Evolutionary conservation across 1,140 invertebrate genomes (phyloP).

Genomic region (Monomorium pharaonis): DNA sequence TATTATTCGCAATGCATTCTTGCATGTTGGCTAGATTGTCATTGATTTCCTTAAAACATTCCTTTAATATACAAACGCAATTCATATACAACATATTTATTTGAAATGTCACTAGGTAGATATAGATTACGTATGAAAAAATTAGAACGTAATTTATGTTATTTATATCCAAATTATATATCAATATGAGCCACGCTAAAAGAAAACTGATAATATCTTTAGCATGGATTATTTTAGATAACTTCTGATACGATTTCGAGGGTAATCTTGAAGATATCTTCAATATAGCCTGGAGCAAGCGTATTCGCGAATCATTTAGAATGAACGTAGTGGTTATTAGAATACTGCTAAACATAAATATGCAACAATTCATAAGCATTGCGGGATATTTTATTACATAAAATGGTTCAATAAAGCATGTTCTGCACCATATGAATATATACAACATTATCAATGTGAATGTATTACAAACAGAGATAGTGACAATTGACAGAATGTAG

Average conservation of each 20-base stretch:
- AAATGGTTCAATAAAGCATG: too few species aligned
- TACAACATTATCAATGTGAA: conserved; percentile 69
- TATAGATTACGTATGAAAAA: conserved; percentile 42
- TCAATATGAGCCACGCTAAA: background rate
- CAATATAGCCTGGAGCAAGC: conserved; percentile 65
- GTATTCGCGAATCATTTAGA: conserved; percentile 46
- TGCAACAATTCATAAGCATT: conserved; percentile 70
- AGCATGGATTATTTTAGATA: conserved; percentile 49
- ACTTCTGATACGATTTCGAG: conserved; percentile 45
- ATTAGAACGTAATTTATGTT: too few species aligned
- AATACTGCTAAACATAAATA: conserved; percentile 39
- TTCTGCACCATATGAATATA: too few species aligned
- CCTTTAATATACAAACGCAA: conserved; percentile 67
- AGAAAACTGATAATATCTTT: background rate
- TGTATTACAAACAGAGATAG: background rate
- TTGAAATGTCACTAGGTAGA: conserved; percentile 58
- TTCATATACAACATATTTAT: conserved; percentile 78
- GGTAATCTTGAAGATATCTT: conserved; percentile 66
- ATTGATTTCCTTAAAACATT: conserved; percentile 74
- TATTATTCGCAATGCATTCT: conserved; percentile 37
- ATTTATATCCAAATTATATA: background rate
- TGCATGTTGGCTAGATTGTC: conserved; percentile 65
- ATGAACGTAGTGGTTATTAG: conserved; percentile 49
- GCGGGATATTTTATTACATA: conserved; percentile 36
- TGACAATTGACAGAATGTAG: conserved; percentile 48